Evolutionary conservation across 2,797 vertebrate species (phyloP).

Genomic region (Tarsius wallacei): DNA sequence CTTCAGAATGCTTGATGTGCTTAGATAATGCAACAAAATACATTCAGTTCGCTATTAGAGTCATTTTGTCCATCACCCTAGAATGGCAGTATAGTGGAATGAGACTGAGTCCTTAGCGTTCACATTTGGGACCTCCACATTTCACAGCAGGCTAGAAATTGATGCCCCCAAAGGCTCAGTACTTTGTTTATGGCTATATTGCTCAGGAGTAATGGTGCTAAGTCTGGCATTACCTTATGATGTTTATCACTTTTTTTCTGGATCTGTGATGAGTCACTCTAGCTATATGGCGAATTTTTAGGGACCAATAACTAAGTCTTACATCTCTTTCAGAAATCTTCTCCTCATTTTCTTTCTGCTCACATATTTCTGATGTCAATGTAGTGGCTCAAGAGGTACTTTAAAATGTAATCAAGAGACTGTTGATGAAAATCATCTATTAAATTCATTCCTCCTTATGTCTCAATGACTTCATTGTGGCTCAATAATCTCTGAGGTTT

Average conservation of each 20-base stretch:
- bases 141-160: conserved; percentile 4
- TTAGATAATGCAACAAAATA: neutral
- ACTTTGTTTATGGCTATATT: neutral
- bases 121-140: neutral
- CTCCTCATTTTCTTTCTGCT: neutral
- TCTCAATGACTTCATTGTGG: neutral
- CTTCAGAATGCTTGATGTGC: neutral
- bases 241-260: conserved; percentile 3
- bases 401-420: conserved; percentile 24
- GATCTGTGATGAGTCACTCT: neutral
- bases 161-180: neutral
- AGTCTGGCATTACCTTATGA: neutral
- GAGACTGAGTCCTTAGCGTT: neutral
- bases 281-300: neutral
- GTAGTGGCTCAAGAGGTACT: neutral
- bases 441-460: neutral
- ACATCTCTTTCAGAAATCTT: neutral
- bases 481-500: neutral
- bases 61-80: neutral
- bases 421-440: neutral
- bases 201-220: neutral
- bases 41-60: neutral
- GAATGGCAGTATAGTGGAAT: neutral
- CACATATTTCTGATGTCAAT: neutral
- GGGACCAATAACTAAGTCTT: neutral